Percentiles rank a stretch among this genome's conserved stretches.
phyloP scores from a whole-genome alignment of 2,113 vertebrate genomes.

The Syngnathus floridae region DNA sequence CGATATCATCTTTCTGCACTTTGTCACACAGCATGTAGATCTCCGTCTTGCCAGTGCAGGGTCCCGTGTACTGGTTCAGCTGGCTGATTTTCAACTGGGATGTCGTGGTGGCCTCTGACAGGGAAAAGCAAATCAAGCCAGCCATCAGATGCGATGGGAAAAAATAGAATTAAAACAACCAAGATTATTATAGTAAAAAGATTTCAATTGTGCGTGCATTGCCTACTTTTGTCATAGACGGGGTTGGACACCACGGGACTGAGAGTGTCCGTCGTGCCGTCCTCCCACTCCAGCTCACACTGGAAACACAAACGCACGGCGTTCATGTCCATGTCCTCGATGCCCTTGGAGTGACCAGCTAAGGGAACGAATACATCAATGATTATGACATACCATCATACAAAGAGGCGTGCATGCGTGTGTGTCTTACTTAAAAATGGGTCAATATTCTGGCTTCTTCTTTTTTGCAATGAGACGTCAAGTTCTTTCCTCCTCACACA shows the following conservation, averaged over 20 bases:
- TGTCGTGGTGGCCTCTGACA: constrained; percentile 86
- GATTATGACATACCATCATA: background rate
- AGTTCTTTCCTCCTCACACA: constrained; percentile 88
- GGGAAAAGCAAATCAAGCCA: background rate
- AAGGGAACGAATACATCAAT: background rate
- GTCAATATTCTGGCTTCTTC: constrained; percentile 82
- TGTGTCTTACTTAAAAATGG: constrained; percentile 80
- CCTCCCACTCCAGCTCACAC: constrained; percentile 74
- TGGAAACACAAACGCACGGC: constrained; percentile 90
- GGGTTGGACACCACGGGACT: constrained; percentile 82
- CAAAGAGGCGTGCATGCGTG: background rate
- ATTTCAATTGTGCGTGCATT: background rate
- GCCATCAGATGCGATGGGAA: constrained; percentile 8
- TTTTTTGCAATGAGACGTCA: constrained; percentile 78
- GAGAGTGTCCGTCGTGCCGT: constrained; percentile 67
- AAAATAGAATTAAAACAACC: too few species aligned
- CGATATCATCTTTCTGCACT: constrained; percentile 94
- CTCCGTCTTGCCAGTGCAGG: constrained; percentile 81
- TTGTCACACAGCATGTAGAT: constrained; percentile 92
- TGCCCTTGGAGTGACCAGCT: constrained; percentile 86
- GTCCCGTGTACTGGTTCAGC: constrained; percentile 78
- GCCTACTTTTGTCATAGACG: constrained; percentile 90
- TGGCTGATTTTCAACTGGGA: constrained; percentile 86
- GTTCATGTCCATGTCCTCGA: constrained; percentile 95
- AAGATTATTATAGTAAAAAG: too few species aligned